Base-by-base conservation (phyloP, 2,113 vertebrate genomes). In the Natator depressus region DNA sequence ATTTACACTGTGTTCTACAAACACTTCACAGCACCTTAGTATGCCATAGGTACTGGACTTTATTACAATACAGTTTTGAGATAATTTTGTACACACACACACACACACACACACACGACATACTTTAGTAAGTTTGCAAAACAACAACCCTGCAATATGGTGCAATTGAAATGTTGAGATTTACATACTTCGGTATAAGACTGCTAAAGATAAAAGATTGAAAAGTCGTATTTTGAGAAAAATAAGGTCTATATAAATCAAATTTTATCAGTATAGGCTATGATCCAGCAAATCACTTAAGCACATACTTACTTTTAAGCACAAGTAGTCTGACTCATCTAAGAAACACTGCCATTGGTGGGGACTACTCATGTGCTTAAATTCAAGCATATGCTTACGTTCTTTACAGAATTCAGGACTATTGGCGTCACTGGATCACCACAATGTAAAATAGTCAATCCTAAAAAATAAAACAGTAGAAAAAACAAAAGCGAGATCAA, bases 171-270 rank as follows among this genome's bases (percentile, higher is more conserved):
- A 75, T 75, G 10, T 24, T 42, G 20, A 72, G 69, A 75, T n/a
- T 75, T 42, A 42, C 38, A 75, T 22, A 75, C n/a, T 75, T 35
- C 10, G 22, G 10, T 24, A 75, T 10, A 75, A n/a, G 35, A 42
- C 38, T 20, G n/a, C n/a, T 75, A 42, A 38, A 22, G 20, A 75
- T 38, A 42, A 75, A 42, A 4, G 38, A 42, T 42, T 75, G 88
- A 95, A 96, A 90, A 96, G 94, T 89, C 95, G 4, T 75, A 94
- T 96, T 97, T 97, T 95, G 95, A 96, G 95, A 85, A 96, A 75
- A 75, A 38, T 93, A 91, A 91, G 19, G 69, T 72, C n/a, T 42
- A 72, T 22, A 72, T 72, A 75, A 75, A 75, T 42, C 19, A 75
- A 75, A 75, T 42, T 38, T 38, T 75, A 75, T 42, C 69, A 22